Evolutionary conservation across 2,113 vertebrate species (phyloP), one percentile per base, ranked within the genome.

Genomic region (Montifringilla adamsi): DNA sequence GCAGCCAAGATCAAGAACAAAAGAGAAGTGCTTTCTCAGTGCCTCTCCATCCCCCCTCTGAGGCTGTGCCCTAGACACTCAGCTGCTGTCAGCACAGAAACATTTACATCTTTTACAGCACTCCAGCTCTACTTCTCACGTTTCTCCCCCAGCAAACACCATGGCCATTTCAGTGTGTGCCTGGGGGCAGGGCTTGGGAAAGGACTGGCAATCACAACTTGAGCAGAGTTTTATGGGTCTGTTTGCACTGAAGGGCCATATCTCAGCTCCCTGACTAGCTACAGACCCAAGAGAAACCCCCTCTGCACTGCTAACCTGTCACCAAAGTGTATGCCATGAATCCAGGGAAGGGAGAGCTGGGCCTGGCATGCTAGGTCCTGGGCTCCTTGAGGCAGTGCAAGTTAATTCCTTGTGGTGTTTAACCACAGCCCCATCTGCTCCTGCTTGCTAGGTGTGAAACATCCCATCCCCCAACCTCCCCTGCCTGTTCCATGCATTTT

Each of bases 21-120:
- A 98, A 96, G 96, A 94, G 88, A 94, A 94, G 91, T 55, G 91
- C 59, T 22, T 96, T 87, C 88, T 89, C 59, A 4, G 52, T 87
- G 91, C 93, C 94, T 87, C 85, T 90, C 89, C 97, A 88, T 91
- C 96, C 98, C 95, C 84, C 95, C 84, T 73, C 92, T 1, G 11
- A 80, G 44, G 70, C 97, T 95, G 96, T 98, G 98, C 96, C 98
- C 97, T 97, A 99, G 98, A 98, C 98, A 90, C 91, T 98, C 97
- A 97, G 99, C 98, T 98, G 55, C 47, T 89, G 95, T 94, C 96
- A 94, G 92, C 85, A 89, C 96, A 55, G 81, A 87, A 77, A 70
- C 96, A 99, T 99, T 99, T 98, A 98, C 99, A 99, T 99, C 98
- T 98, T 96, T 98, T 97, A 98, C 96, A 97, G 79, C 95, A 87